Base-by-base conservation (phyloP, 2,113 vertebrate genomes). In the Sminthopsis crassicaudata region DNA sequence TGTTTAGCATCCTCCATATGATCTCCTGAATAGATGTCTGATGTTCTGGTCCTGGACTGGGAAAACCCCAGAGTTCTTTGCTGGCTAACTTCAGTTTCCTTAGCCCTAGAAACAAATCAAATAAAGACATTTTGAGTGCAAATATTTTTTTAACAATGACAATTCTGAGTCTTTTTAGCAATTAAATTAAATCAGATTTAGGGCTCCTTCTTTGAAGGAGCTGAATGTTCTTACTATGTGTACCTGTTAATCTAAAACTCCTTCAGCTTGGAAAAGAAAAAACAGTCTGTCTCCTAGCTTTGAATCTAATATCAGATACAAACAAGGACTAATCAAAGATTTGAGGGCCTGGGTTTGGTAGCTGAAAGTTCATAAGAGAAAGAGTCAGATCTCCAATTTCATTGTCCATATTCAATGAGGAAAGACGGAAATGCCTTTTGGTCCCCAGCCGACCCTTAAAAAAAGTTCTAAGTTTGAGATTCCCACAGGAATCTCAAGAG, bases 1-100 rank as follows among this genome's bases (percentile, higher is more conserved):
- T 84, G 67, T 84, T 84, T 84, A 42, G 23, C n/a, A 84, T 84
- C 16, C n/a, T 84, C 67, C n/a, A 84, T 84, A 84, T 42, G 67
- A 84, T 19, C 67, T 84, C 67, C n/a, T 84, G 67, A 36, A 42
- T 8, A 36, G 36, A 76, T 16, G 16, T 36, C 16, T 76, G 67
- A 76, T 84, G 67, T 84, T 76, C 36, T 84, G 60, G 36, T 23
- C 19, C 36, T 84, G 67, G 67, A 84, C 8, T 84, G n/a, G 36
- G 67, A 22, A 5, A 42, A 3, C n/a, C 36, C 67, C 16, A 97
- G 98, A 97, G 97, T 98, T 97, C 98, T 98, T 97, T 96, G 97
- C 96, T 96, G 97, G 97, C 98, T 98, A 96, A 95, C 96, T 98
- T 96, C 67, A 53, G 76, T 97, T 94, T 92, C 96, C 92, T 97